Percentiles rank a stretch among this genome's conserved stretches.
phyloP scores from a whole-genome alignment of 2,888 invertebrate species.

The Gymnosoma rotundatum region DNA sequence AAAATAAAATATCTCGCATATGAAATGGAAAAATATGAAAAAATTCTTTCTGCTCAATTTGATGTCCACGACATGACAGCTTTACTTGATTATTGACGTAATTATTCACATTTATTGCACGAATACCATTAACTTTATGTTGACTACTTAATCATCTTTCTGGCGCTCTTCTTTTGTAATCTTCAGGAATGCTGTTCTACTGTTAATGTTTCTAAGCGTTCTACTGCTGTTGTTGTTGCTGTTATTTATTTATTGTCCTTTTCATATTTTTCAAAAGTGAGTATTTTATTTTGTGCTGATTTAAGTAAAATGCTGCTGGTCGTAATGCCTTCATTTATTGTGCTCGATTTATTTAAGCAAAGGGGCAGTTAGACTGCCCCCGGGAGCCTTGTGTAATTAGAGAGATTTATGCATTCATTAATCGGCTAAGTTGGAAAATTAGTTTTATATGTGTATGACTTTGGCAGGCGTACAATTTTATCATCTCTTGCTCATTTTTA shows the following conservation, averaged over 20 bases:
- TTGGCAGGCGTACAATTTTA: conserved; percentile 62
- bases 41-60: conserved; percentile 70
- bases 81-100: conserved; percentile 70
- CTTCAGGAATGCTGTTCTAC: not conserved
- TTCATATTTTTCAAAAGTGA: conserved; percentile 12
- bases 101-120: conserved; percentile 73
- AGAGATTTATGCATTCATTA: conserved; percentile 75
- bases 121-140: conserved; percentile 73
- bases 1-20: conserved; percentile 33
- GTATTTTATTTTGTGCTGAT: conserved; percentile 33
- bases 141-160: conserved; percentile 71
- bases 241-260: conserved; percentile 60
- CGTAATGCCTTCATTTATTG: conserved; percentile 38
- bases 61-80: conserved; percentile 72
- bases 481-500: conserved; percentile 31
- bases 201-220: conserved; percentile 35
- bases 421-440: conserved; percentile 74
- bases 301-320: conserved; percentile 33
- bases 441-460: conserved; percentile 69
- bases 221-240: conserved; percentile 26
- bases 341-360: conserved; percentile 62
- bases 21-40: conserved; percentile 45
- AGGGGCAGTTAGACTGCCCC: conserved; percentile 61
- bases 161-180: conserved; percentile 22
- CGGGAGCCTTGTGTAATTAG: conserved; percentile 72